A percentile compares a stretch with the other conserved stretches of the same genome.
Conservation (phyloP, 2,113 vertebrate species). For the Corythaeola cristata region DNA sequence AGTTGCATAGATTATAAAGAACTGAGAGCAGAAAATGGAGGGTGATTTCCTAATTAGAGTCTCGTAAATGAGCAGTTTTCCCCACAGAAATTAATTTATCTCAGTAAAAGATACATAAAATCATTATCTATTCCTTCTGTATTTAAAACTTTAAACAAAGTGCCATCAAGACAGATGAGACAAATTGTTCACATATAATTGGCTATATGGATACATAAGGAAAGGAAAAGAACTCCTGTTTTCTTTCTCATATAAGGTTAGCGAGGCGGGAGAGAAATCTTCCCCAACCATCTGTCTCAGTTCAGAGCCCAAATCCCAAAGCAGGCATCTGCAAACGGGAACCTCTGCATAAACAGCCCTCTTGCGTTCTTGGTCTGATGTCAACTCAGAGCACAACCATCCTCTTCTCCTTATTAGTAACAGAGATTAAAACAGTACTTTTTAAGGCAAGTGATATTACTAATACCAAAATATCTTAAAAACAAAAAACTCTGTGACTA, state of each 20-base stretch:
- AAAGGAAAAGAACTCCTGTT: neutral
- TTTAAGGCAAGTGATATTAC: neutral
- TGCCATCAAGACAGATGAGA: neutral
- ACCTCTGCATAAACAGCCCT: neutral
- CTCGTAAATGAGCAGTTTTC: neutral
- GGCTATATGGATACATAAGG: neutral
- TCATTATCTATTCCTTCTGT: neutral
- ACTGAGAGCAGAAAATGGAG: neutral
- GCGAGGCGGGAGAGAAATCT: neutral
- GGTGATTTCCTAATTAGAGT: neutral
- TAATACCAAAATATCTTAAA: neutral
- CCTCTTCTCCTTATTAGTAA: neutral
- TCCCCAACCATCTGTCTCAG: neutral
- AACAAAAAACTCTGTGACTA: neutral
- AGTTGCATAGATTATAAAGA: neutral
- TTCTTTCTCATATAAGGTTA: neutral
- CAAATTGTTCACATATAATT: neutral
- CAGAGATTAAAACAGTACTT: neutral
- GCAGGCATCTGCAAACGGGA: neutral
- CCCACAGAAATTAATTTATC: neutral
- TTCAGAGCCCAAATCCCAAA: neutral
- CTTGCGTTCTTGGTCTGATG: neutral
- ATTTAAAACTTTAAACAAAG: neutral
- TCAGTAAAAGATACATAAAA: neutral
- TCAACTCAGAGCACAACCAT: neutral